These are phyloP conservation scores for Lordiphosa mommai DNA, from an alignment of 1,140 invertebrate species.

Conservation along the genomic window DNA sequence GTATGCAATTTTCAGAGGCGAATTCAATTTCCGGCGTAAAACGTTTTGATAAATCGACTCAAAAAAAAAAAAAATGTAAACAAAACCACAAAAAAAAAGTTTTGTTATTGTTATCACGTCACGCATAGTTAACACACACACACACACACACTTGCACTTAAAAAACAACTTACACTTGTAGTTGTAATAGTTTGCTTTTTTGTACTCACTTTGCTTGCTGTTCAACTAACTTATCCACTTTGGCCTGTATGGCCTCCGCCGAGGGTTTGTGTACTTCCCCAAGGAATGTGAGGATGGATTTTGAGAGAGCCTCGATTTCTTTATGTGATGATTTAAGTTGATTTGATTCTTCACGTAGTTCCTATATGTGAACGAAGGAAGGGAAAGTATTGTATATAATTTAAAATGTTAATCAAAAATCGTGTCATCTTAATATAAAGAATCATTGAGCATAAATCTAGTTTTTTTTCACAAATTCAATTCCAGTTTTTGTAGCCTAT, in stretches of 20 bases:
- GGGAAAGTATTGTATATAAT: conserved; percentile 1
- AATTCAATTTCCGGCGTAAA: conserved; percentile 64
- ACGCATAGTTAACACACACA: conserved; percentile 30
- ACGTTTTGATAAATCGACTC: conserved; percentile 26
- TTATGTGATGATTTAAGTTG: conserved; percentile 81
- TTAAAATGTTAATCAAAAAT: conserved; percentile 3
- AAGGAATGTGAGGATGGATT: conserved; percentile 82
- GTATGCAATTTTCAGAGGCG: conserved; percentile 31
- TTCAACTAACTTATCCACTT: conserved; percentile 81
- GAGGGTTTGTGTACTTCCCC: conserved; percentile 81
- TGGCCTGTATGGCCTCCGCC: conserved; percentile 81
- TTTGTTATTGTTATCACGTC: conserved; percentile 28
- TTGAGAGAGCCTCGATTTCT: conserved; percentile 81
- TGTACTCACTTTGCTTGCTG: conserved; percentile 82
- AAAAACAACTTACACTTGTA: conserved; percentile 12
- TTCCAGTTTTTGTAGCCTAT: conserved; percentile 47
- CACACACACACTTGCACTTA: not conserved
- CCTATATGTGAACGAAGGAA: conserved; percentile 79
- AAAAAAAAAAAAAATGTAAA: no score
- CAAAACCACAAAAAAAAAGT: conserved; percentile 3
- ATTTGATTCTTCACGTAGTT: conserved; percentile 83
- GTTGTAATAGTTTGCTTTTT: conserved; percentile 15
- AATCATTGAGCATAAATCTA: conserved; percentile 3
- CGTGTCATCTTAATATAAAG: not conserved
- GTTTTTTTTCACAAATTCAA: conserved; percentile 20